A percentile compares a stretch with the other conserved stretches of the same genome.
phyloP scores from a whole-genome alignment of 2,888 invertebrate species.

The Pseudoips prasinana region DNA sequence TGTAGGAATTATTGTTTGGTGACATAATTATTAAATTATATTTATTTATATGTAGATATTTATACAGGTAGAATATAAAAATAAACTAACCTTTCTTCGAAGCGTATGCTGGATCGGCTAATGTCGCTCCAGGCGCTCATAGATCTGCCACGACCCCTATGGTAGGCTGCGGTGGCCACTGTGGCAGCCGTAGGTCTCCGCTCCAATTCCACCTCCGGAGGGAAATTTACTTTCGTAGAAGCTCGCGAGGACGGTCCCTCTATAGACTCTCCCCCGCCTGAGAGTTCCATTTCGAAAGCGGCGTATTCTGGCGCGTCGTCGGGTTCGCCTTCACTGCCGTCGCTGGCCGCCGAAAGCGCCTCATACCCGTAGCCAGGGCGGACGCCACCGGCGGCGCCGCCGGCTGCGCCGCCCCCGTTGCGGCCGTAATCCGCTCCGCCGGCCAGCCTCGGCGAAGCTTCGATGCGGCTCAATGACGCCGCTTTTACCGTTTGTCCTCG shows the following conservation, averaged over 20 bases:
- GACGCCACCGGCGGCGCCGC: slow-evolving; percentile 61
- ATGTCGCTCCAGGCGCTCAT: slow-evolving; percentile 95
- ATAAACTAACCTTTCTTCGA: slow-evolving; percentile 86
- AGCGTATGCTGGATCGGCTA: slow-evolving; percentile 90
- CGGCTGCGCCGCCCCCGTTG: slow-evolving; percentile 49
- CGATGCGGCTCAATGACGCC: slow-evolving; percentile 73
- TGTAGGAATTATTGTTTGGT: too few relatives aligned
- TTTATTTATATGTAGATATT: too few relatives aligned
- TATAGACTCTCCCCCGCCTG: slow-evolving; percentile 65
- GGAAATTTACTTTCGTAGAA: slow-evolving; percentile 86
- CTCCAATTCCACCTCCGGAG: slow-evolving; percentile 78
- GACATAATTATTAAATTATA: too few relatives aligned
- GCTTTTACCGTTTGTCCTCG: slow-evolving; percentile 66
- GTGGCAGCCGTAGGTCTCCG: slow-evolving; percentile 68
- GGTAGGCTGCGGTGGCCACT: slow-evolving; percentile 68
- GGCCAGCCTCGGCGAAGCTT: slow-evolving; percentile 66
- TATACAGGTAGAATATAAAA: too few relatives aligned
- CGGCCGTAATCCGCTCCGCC: slow-evolving; percentile 59
- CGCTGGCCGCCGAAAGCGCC: slow-evolving; percentile 74
- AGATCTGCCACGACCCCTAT: slow-evolving; percentile 84
- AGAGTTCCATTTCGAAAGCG: slow-evolving; percentile 71
- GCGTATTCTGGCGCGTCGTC: slow-evolving; percentile 70
- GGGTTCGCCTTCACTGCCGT: slow-evolving; percentile 71
- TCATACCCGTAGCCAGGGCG: slow-evolving; percentile 78
- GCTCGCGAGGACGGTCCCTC: slow-evolving; percentile 72